These are phyloP conservation scores for Ramphastos sulfuratus DNA, from an alignment of 2,113 vertebrate genomes.

Conservation along the genomic window DNA sequence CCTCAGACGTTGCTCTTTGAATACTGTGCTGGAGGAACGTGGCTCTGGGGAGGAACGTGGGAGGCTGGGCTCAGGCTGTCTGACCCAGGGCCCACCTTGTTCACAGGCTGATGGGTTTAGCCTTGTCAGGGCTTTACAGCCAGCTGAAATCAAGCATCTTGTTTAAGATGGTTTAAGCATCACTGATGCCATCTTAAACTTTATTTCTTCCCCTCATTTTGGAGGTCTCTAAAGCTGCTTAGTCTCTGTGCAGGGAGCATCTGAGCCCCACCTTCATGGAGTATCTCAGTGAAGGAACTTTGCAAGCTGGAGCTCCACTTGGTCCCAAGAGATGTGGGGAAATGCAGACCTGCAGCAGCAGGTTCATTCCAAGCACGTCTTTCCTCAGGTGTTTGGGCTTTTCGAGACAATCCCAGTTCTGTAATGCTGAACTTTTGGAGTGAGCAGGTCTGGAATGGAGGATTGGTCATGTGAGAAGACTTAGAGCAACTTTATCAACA, in stretches of 20 bases:
- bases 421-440: background rate
- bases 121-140: background rate
- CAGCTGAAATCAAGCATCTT: background rate
- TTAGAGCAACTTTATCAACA: rapidly evolving
- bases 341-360: background rate
- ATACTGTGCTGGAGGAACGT: background rate
- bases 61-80: rapidly evolving
- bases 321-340: background rate
- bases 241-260: background rate
- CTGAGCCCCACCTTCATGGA: background rate
- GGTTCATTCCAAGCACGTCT: background rate
- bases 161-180: background rate
- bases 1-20: background rate
- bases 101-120: background rate
- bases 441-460: background rate
- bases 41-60: rapidly evolving
- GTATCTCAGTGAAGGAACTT: background rate
- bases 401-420: background rate
- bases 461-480: background rate
- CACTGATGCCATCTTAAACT: background rate
- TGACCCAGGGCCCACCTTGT: background rate
- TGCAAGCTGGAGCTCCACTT: background rate
- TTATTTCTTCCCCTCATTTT: background rate
- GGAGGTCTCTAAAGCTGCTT: background rate
- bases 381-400: background rate